phyloP scores from a whole-genome alignment of 2,113 vertebrate genomes.

The Lutjanus erythropterus region DNA sequence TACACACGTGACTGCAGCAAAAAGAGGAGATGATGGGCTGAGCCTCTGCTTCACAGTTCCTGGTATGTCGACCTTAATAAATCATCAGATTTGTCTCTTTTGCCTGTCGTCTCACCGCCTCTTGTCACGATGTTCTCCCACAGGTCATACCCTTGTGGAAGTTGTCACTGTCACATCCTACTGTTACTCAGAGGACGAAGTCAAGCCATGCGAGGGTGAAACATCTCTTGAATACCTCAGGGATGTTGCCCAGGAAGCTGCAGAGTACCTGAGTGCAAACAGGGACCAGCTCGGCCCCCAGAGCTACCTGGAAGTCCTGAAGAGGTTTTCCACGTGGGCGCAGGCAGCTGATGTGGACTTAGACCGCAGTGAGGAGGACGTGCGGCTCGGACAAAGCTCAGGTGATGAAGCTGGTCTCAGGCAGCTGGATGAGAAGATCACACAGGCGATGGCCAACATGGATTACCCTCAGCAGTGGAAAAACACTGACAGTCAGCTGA shows the following conservation, averaged over 20 bases:
- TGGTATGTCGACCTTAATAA: constrained; percentile 75
- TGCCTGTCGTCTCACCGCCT: not conserved
- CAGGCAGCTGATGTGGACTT: constrained; percentile 19
- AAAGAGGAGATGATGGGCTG: constrained; percentile 66
- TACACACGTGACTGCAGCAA: constrained; percentile 85
- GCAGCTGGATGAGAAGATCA: constrained; percentile 83
- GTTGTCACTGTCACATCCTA: constrained; percentile 84
- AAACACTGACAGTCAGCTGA: constrained; percentile 71
- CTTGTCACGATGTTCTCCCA: constrained; percentile 13
- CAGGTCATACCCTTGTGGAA: constrained; percentile 88
- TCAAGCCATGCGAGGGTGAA: constrained; percentile 77
- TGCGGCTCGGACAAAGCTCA: constrained; percentile 39
- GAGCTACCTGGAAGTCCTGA: constrained; percentile 85
- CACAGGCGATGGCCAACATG: constrained; percentile 86
- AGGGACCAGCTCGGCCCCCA: constrained; percentile 69
- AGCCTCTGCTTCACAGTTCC: constrained; percentile 85
- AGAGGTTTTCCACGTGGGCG: constrained; percentile 70
- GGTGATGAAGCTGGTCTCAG: constrained; percentile 61
- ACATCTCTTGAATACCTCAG: constrained; percentile 82
- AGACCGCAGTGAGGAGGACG: constrained; percentile 21
- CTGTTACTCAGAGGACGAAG: constrained; percentile 75
- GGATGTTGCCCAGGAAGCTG: constrained; percentile 86
- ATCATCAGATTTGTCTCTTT: not conserved
- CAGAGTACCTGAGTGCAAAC: constrained; percentile 82
- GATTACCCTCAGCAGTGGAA: constrained; percentile 86